A percentile compares a stretch with the other conserved stretches of the same genome.
Conservation (phyloP, 2,888 invertebrate genomes). For the Liodrosophila aerea region DNA sequence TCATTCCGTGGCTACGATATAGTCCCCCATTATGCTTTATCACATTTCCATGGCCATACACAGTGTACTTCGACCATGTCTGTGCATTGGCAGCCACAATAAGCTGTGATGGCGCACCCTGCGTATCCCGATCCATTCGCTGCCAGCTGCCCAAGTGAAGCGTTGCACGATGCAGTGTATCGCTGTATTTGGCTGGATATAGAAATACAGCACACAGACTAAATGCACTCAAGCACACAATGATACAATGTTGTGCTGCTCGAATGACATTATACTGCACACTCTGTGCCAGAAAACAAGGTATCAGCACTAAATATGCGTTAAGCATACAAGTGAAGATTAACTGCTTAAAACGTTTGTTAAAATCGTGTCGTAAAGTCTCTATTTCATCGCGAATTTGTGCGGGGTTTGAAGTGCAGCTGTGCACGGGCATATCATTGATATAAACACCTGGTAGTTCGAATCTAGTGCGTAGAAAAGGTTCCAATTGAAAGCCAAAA, state of each 20-base stretch:
- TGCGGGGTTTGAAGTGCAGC: conserved; percentile 88
- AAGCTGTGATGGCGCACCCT: conserved; percentile 38
- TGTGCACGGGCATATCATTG: conserved; percentile 87
- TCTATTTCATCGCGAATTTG: conserved; percentile 93
- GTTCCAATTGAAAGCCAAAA: conserved; percentile 90
- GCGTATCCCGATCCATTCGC: conserved; percentile 72
- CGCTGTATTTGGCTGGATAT: conserved; percentile 88
- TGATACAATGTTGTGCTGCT: conserved; percentile 91
- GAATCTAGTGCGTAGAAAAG: conserved; percentile 87
- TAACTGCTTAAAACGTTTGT: conserved; percentile 93
- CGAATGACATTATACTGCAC: conserved; percentile 92
- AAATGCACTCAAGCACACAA: conserved; percentile 93
- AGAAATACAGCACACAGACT: conserved; percentile 89
- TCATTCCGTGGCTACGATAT: conserved; percentile 89
- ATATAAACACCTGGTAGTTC: conserved; percentile 81
- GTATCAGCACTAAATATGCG: conserved; percentile 94
- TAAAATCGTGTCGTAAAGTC: conserved; percentile 92
- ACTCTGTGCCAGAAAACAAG: conserved; percentile 93
- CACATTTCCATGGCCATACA: conserved; percentile 90
- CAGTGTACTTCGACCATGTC: conserved; percentile 84
- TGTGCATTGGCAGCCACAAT: conserved; percentile 69
- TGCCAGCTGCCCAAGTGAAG: conserved; percentile 89
- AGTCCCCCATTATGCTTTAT: conserved; percentile 88
- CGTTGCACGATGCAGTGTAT: conserved; percentile 94
- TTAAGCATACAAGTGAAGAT: conserved; percentile 91